Evolutionary conservation across 1,140 invertebrate species (phyloP).

Genomic region (Maconellicoccus hirsutus): DNA sequence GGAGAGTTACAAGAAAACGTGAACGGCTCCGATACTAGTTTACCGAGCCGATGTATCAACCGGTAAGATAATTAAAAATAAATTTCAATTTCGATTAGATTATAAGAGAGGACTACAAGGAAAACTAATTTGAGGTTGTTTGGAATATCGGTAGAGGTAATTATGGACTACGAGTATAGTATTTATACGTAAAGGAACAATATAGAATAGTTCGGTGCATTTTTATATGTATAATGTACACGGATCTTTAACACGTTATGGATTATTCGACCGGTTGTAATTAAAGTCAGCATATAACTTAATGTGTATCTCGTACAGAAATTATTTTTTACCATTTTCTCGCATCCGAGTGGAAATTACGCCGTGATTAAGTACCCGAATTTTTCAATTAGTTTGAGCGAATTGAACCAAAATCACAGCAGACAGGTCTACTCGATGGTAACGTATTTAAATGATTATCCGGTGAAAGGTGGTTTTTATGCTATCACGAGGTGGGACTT

Average conservation of each 20-base stretch:
- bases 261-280: background rate
- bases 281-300: background rate
- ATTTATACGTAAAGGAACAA: slow-evolving; percentile 1
- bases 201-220: slow-evolving; percentile 7
- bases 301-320: background rate
- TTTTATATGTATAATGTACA: background rate
- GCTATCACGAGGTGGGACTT: too few relatives aligned
- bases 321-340: too few relatives aligned
- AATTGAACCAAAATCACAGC: too few relatives aligned
- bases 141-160: slow-evolving; percentile 18
- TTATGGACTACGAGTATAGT: slow-evolving; percentile 16
- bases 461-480: too few relatives aligned
- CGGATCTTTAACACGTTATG: background rate
- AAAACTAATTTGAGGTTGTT: slow-evolving; percentile 22
- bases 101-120: slow-evolving; percentile 22
- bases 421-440: too few relatives aligned
- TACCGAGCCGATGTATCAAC: slow-evolving; percentile 16
- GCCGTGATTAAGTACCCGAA: too few relatives aligned
- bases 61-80: slow-evolving; percentile 22
- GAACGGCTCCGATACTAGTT: slow-evolving; percentile 11
- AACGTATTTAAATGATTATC: too few relatives aligned
- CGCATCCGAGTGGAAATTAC: too few relatives aligned
- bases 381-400: too few relatives aligned
- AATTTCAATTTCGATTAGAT: slow-evolving; percentile 22
- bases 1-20: too few relatives aligned